Base-by-base conservation (phyloP, 2,888 invertebrate genomes). In the Trimorus sp. region DNA sequence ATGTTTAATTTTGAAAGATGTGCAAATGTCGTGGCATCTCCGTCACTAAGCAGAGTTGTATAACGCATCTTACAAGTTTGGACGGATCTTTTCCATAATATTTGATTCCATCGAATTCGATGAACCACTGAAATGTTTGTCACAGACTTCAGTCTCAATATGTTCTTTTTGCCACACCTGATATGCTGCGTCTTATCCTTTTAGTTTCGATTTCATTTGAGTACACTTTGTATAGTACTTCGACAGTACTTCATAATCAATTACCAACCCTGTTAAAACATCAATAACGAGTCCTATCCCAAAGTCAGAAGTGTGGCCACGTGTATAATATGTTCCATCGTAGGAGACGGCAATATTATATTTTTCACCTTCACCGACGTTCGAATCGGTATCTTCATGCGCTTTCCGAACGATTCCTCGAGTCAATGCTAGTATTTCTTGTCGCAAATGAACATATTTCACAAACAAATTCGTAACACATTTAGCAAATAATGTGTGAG, bases 301-400 rank as follows among this genome's bases (percentile, higher is more conserved):
- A 15, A 53, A 11, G 36, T 68, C 26, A 0, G 60, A 75, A n/a
- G 15, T 9, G 26, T 60, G 60, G 37, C 75, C 60, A n/a, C 75
- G 36, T 1, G 75, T 59, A 45, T 75, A 66, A 40, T 42, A 75
- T 1, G 75, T 54, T 8, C 68, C 68, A 16, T 75, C 75, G 38
- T 51, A 65, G 9, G 65, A 65, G 1, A 70, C 70, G 59, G 15
- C 7, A 36, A 70, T 53, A 42, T 70, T 40, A 60, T 60, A 60
- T 49, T 60, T 60, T 49, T 60, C 70, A 51, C 38, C 36, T 51
- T 58, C 9, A 38, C 6, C 12, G 16, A 66, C 12, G 42, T 66
- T 42, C 5, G 40, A 42, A 66, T 66, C 26, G 8, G 26, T 9
- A 0, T 48, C 68, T 56, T 59, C 8, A 15, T 59, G 40, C 15